Evolutionary conservation across 2,888 invertebrate species (phyloP).

Genomic region (Chrysina gloriosa): DNA sequence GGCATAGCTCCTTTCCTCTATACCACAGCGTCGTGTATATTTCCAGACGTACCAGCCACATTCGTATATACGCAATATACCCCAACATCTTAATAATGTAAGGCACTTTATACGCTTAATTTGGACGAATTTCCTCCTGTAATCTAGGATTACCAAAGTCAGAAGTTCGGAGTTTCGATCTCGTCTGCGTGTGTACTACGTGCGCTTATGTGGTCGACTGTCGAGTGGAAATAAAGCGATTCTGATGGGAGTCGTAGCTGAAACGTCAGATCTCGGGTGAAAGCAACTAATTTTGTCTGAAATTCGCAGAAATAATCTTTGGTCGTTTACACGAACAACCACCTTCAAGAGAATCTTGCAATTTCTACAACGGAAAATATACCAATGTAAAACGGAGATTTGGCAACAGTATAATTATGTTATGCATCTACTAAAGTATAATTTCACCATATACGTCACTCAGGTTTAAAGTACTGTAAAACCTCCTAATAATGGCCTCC

Average conservation of each 20-base stretch:
- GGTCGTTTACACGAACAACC: too few relatives aligned
- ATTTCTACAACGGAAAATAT: too few relatives aligned
- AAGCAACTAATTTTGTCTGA: too few relatives aligned
- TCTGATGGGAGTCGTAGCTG: background rate
- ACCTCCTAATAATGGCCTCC: too few relatives aligned
- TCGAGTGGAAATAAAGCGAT: slow-evolving; percentile 16
- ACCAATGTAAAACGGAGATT: too few relatives aligned
- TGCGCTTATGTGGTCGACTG: background rate
- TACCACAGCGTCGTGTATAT: background rate
- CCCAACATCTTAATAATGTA: slow-evolving; percentile 31
- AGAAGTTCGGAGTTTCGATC: slow-evolving; percentile 18
- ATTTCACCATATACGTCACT: too few relatives aligned
- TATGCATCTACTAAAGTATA: too few relatives aligned
- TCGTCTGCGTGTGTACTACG: background rate
- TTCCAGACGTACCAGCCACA: slow-evolving; percentile 4
- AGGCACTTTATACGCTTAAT: slow-evolving; percentile 29
- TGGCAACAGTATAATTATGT: too few relatives aligned
- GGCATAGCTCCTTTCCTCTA: background rate
- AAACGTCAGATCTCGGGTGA: slow-evolving; percentile 21
- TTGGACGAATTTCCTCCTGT: slow-evolving; percentile 31
- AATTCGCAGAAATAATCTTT: too few relatives aligned
- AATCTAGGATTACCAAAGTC: slow-evolving; percentile 28
- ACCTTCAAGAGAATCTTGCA: too few relatives aligned
- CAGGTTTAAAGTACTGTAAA: too few relatives aligned
- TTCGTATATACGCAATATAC: slow-evolving; percentile 5